A percentile compares a stretch with the other conserved stretches of the same genome.
These are phyloP conservation scores for Sminthurinus aureus DNA, from an alignment of 2,888 invertebrate genomes.

Conservation along the genomic window DNA sequence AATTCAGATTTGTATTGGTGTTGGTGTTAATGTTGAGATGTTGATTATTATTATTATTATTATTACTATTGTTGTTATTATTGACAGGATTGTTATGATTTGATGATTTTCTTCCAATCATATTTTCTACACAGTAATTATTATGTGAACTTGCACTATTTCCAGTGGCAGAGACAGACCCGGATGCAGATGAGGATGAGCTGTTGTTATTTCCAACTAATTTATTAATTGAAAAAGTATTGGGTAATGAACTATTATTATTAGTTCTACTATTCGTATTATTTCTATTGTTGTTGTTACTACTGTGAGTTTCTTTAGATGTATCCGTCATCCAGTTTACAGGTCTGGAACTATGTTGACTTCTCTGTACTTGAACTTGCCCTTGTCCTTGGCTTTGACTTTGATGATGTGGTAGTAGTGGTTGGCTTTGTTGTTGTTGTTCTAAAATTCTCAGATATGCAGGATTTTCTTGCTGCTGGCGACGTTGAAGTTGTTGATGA, in stretches of 20 bases:
- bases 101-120: slow-evolving; percentile 21
- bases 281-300: background rate
- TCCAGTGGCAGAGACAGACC: background rate
- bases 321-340: slow-evolving; percentile 30
- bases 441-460: background rate
- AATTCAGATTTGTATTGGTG: background rate
- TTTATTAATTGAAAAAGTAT: slow-evolving; percentile 40
- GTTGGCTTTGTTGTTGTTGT: background rate
- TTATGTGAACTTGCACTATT: slow-evolving; percentile 3
- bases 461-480: background rate
- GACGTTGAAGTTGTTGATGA: background rate
- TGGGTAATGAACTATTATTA: slow-evolving; percentile 6
- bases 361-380: background rate
- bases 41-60: too few relatives aligned
- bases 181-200: background rate
- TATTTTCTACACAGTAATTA: slow-evolving; percentile 36
- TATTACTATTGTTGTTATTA: too few relatives aligned
- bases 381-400: background rate
- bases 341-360: background rate
- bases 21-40: too few relatives aligned
- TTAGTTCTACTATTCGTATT: background rate
- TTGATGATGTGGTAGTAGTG: background rate
- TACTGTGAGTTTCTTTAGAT: background rate
- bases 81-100: background rate
- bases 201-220: slow-evolving; percentile 20